A percentile compares a stretch with the other conserved stretches of the same genome.
Conservation (phyloP, 2,797 vertebrate genomes). For the Choloepus didactylus region DNA sequence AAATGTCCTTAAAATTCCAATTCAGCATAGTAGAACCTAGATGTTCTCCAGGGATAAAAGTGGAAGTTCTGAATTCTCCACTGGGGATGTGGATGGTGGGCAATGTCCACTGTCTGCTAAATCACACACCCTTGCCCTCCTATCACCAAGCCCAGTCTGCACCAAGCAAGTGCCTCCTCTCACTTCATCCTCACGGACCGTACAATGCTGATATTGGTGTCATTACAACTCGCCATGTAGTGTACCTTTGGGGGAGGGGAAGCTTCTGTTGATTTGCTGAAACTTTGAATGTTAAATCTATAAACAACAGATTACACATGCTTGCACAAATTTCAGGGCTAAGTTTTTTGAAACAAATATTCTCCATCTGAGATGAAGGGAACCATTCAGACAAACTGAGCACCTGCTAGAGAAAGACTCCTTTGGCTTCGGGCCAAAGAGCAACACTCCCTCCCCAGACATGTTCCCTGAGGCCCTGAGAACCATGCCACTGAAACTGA, state of each 20-base stretch:
- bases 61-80: neutral
- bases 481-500: neutral
- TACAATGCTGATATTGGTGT: neutral
- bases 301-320: neutral
- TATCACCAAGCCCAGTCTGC: neutral
- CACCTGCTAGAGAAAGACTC: neutral
- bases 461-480: neutral
- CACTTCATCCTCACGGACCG: neutral
- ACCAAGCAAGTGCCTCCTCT: neutral
- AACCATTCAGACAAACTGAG: neutral
- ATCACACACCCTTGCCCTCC: neutral
- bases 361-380: neutral
- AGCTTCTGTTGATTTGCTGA: neutral
- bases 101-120: neutral
- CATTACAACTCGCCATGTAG: neutral
- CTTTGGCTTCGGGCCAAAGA: slow-evolving; percentile 19
- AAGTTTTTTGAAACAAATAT: slow-evolving; percentile 21
- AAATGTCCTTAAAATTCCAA: slow-evolving; percentile 56
- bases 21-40: neutral
- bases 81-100: neutral
- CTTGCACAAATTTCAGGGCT: neutral
- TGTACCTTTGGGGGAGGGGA: neutral
- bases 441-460: neutral
- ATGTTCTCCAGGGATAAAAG: neutral
- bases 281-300: slow-evolving; percentile 32